Percentiles rank a stretch among this genome's conserved stretches.
phyloP scores from a whole-genome alignment of 2,888 invertebrate species.

The Hypolimnas misippus region DNA sequence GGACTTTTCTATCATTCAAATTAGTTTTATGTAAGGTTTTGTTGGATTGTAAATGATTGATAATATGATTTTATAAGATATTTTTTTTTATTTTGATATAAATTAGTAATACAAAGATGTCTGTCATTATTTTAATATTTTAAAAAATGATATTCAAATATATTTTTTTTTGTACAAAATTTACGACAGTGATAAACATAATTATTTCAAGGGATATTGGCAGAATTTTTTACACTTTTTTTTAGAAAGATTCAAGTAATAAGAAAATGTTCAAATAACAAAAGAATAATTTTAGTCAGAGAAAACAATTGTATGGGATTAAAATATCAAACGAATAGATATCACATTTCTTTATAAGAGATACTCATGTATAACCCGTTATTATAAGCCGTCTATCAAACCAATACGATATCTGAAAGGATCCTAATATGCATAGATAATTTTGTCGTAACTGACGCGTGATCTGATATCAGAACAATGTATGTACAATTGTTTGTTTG shows the following conservation, averaged over 20 bases:
- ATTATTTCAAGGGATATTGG: too few species aligned
- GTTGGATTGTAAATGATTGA: too few species aligned
- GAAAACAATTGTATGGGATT: too few species aligned
- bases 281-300: too few species aligned
- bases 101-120: not conserved
- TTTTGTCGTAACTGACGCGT: slow-evolving; percentile 31
- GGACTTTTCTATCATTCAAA: not conserved
- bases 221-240: too few species aligned
- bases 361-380: not conserved
- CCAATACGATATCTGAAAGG: slow-evolving; percentile 12
- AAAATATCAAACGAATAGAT: not conserved
- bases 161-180: too few species aligned
- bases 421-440: slow-evolving; percentile 28
- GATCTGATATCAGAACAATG: slow-evolving; percentile 37
- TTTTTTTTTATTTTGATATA: not conserved
- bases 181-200: too few species aligned
- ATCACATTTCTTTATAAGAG: not conserved
- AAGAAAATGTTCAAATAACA: too few species aligned
- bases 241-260: too few species aligned
- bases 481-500: slow-evolving; percentile 32
- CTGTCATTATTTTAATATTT: too few species aligned
- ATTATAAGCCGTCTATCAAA: not conserved
- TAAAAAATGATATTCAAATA: too few species aligned
- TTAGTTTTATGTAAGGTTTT: not conserved
- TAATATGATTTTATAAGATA: not conserved